These are phyloP conservation scores for Dicyrtoma fusca DNA, from an alignment of 2,888 invertebrate species.

Conservation along the genomic window DNA sequence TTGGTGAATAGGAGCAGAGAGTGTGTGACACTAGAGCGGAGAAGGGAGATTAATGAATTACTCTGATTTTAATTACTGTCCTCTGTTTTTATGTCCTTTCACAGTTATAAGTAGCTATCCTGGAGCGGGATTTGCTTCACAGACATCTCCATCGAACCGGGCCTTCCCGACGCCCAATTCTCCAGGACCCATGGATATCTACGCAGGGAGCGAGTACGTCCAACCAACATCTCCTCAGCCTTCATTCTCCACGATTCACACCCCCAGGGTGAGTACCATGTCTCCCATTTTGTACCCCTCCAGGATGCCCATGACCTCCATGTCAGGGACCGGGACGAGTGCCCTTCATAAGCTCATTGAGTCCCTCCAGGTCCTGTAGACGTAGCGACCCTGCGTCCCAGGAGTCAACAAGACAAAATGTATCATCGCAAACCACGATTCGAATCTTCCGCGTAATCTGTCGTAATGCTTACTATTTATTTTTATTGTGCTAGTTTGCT, in stretches of 20 bases:
- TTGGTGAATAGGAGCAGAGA: conserved; percentile 24
- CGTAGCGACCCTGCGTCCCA: background rate
- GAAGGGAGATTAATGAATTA: conserved; percentile 26
- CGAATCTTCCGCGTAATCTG: background rate
- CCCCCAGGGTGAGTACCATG: conserved; percentile 57
- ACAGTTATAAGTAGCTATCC: conserved; percentile 94
- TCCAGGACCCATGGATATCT: conserved; percentile 91
- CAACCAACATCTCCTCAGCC: conserved; percentile 96
- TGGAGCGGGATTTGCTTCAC: conserved; percentile 61
- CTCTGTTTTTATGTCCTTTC: conserved; percentile 55
- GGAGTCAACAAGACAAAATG: background rate
- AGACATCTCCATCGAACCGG: conserved; percentile 63
- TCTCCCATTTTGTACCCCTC: too few species aligned
- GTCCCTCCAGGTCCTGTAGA: conserved; percentile 38
- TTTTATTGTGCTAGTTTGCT: too few species aligned
- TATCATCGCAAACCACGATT: background rate
- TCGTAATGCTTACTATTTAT: too few species aligned
- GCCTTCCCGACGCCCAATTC: conserved; percentile 91
- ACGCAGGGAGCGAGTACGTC: conserved; percentile 80
- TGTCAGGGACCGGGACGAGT: conserved; percentile 57
- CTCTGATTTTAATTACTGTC: conserved; percentile 14
- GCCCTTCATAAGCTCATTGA: conserved; percentile 55
- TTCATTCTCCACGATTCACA: conserved; percentile 88
- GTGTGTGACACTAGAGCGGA: conserved; percentile 7
- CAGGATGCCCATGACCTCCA: too few species aligned